Percentiles rank a stretch among this genome's conserved stretches.
phyloP scores from a whole-genome alignment of 2,797 vertebrate genomes.

The Lacerta viridis region DNA sequence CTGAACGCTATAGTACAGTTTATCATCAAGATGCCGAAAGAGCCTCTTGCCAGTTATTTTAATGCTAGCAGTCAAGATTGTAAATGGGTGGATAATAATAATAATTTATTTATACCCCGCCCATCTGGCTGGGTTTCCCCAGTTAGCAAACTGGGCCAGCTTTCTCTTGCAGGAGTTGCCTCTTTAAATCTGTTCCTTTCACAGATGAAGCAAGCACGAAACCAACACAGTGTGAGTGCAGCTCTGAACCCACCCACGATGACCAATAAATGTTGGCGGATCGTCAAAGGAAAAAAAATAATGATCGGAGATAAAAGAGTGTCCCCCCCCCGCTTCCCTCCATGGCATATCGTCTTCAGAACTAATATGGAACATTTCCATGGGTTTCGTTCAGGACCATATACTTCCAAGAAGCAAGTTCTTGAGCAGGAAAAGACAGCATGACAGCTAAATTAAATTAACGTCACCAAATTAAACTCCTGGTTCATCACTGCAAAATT shows the following conservation, averaged over 20 bases:
- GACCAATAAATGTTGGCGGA: constrained; percentile 74
- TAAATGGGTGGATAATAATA: constrained; percentile 44
- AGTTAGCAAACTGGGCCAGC: constrained; percentile 43
- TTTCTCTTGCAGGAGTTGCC: constrained; percentile 70
- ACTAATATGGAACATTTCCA: constrained; percentile 71
- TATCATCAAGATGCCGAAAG: constrained; percentile 21
- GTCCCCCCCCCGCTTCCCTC: constrained; percentile 44
- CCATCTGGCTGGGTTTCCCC: neutral
- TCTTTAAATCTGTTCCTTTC: constrained; percentile 66
- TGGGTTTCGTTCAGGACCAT: constrained; percentile 70
- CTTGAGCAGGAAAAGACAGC: constrained; percentile 72
- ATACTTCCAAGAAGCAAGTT: constrained; percentile 73
- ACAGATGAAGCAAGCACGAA: constrained; percentile 58
- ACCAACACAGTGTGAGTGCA: constrained; percentile 57
- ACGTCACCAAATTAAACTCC: constrained; percentile 67
- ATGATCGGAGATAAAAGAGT: constrained; percentile 78
- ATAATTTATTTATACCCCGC: constrained; percentile 19
- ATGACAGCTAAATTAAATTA: constrained; percentile 64
- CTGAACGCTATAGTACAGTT: neutral
- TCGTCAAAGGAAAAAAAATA: constrained; percentile 63
- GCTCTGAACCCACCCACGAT: constrained; percentile 77
- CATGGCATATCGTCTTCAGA: constrained; percentile 75
- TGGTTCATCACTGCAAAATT: constrained; percentile 72
- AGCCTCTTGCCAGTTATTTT: constrained; percentile 12
- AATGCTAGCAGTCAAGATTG: constrained; percentile 47